Conservation (phyloP, 2,797 vertebrate species). For the Alfaro cultratus region DNA sequence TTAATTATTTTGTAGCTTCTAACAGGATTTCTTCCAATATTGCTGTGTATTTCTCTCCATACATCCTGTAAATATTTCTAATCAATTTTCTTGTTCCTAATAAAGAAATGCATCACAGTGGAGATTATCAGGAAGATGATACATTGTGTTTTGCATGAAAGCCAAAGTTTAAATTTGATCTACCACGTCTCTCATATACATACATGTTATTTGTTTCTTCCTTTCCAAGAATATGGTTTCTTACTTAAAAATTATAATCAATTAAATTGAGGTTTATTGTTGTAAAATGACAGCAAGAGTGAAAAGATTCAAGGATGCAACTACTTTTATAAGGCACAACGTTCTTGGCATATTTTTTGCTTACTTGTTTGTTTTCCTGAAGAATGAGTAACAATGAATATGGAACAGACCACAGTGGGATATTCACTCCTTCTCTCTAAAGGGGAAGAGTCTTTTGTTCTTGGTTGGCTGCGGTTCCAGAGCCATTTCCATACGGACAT, state of each 20-base stretch:
- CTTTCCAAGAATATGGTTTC: not conserved
- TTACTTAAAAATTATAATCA: not conserved
- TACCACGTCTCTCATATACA: not conserved
- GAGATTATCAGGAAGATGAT: not conserved
- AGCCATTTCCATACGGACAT: slow-evolving; percentile 57
- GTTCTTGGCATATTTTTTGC: slow-evolving; percentile 10
- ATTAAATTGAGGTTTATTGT: not conserved
- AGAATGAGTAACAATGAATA: slow-evolving; percentile 55
- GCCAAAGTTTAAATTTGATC: not conserved
- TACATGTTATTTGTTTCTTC: not conserved
- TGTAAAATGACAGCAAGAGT: not conserved
- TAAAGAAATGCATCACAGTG: not conserved
- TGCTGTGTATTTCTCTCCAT: not conserved
- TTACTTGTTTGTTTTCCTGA: slow-evolving; percentile 16
- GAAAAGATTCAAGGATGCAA: not conserved
- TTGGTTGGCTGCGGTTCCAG: slow-evolving; percentile 47
- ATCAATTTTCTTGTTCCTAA: not conserved
- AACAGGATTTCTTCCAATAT: not conserved
- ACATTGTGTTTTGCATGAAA: not conserved
- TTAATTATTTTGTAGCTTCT: not conserved
- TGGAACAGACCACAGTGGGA: slow-evolving; percentile 61
- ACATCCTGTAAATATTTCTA: not conserved
- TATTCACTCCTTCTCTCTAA: slow-evolving; percentile 52
- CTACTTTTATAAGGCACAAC: slow-evolving; percentile 7
- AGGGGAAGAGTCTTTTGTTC: slow-evolving; percentile 60